Conservation (phyloP, 2,888 invertebrate species). For the Clunio marinus region DNA sequence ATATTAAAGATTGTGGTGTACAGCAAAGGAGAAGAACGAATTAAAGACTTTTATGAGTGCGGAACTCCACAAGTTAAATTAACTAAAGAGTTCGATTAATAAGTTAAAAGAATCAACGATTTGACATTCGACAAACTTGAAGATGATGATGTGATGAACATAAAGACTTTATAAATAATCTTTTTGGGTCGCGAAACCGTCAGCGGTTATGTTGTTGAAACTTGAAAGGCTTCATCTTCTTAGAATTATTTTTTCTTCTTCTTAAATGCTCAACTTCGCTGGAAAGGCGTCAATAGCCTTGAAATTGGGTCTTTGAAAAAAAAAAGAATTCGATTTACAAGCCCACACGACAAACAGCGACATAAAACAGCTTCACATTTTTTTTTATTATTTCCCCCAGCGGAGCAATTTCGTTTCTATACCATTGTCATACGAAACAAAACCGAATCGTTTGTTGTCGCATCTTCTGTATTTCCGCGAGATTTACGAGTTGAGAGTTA, state of each 20-base stretch:
- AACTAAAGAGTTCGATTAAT: too few relatives aligned
- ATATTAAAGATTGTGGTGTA: background rate
- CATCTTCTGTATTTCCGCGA: background rate
- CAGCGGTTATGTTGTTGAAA: background rate
- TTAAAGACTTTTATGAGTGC: background rate
- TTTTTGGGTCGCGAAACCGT: background rate
- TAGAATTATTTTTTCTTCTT: background rate
- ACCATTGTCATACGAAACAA: background rate
- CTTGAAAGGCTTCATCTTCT: background rate
- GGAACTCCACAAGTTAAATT: too few relatives aligned
- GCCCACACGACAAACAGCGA: background rate
- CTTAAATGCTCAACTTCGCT: too few relatives aligned
- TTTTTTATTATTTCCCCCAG: constrained; percentile 26
- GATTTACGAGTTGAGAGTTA: background rate
- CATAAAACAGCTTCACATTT: background rate
- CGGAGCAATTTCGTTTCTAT: constrained; percentile 23
- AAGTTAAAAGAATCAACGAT: too few relatives aligned
- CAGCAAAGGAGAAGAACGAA: background rate
- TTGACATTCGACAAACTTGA: too few relatives aligned
- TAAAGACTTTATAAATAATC: too few relatives aligned
- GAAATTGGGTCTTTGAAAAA: background rate
- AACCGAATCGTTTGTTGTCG: background rate
- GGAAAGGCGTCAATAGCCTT: background rate
- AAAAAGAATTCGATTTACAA: background rate
- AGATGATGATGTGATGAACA: too few relatives aligned